A percentile compares a stretch with the other conserved stretches of the same genome.
Evolutionary conservation across 2,797 vertebrate species (phyloP).

Genomic region (Crenichthys baileyi): DNA sequence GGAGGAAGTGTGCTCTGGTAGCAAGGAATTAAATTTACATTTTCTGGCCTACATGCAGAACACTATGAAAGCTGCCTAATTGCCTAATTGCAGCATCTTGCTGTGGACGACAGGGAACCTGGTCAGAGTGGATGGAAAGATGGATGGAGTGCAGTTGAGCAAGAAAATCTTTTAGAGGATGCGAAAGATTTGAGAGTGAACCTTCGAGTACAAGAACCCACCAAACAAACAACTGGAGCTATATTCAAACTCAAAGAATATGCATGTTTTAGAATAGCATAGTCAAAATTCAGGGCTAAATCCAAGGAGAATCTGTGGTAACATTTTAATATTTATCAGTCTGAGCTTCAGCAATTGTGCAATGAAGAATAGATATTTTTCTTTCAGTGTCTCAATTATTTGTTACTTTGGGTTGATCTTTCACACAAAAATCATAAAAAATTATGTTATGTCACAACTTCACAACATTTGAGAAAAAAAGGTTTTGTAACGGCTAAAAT

Average conservation of each 20-base stretch:
- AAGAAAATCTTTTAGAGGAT: background rate
- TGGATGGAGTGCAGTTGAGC: background rate
- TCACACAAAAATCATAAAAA: background rate
- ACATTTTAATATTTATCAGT: background rate
- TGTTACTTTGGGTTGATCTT: background rate
- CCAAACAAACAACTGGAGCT: background rate
- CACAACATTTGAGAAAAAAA: too few relatives aligned
- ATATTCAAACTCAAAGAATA: background rate
- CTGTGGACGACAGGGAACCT: background rate
- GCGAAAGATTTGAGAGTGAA: background rate
- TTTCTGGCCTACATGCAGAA: constrained; percentile 5
- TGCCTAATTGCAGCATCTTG: background rate
- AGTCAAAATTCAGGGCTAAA: background rate
- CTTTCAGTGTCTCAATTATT: background rate
- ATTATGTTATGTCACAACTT: background rate
- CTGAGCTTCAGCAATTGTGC: background rate
- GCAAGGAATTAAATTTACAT: background rate
- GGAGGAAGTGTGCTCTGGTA: background rate
- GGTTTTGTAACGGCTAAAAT: too few relatives aligned
- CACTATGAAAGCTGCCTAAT: background rate
- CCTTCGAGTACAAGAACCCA: background rate
- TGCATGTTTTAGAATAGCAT: background rate
- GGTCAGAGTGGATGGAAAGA: background rate
- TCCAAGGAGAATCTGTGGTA: background rate
- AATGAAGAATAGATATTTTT: background rate